A percentile compares a stretch with the other conserved stretches of the same genome.
phyloP scores from a whole-genome alignment of 2,888 invertebrate genomes.

The Platycnemis pennipes region DNA sequence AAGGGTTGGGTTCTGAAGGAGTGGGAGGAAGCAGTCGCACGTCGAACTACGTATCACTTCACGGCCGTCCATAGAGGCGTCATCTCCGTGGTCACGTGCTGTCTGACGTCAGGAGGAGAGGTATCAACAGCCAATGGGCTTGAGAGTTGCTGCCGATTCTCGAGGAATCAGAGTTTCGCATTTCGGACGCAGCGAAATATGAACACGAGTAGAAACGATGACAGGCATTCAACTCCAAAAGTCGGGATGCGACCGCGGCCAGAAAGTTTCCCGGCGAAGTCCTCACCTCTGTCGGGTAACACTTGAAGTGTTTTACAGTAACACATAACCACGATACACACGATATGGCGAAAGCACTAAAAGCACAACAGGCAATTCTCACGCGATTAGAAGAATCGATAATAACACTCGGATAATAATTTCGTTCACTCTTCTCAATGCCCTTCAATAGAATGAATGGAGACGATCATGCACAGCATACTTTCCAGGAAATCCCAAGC shows the following conservation, averaged over 20 bases:
- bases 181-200: conserved; percentile 40
- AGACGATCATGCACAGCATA: neutral
- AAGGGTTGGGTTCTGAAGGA: neutral
- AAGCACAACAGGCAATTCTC: too few relatives aligned
- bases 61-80: conserved; percentile 61
- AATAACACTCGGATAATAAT: neutral
- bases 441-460: neutral
- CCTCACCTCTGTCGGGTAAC: neutral
- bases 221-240: neutral
- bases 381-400: neutral
- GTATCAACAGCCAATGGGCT: conserved; percentile 47
- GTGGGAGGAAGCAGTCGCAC: conserved; percentile 31
- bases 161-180: conserved; percentile 38
- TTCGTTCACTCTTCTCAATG: conserved; percentile 24
- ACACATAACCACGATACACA: neutral
- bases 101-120: conserved; percentile 45
- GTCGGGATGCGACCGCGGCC: neutral
- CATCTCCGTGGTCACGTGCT: conserved; percentile 64
- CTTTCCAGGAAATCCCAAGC: neutral
- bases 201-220: neutral
- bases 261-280: neutral
- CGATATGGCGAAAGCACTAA: neutral
- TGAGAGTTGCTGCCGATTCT: neutral
- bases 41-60: conserved; percentile 64
- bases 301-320: neutral